Evolutionary conservation across 2,113 vertebrate genomes (phyloP).

Genomic region (Sardina pilchardus): DNA sequence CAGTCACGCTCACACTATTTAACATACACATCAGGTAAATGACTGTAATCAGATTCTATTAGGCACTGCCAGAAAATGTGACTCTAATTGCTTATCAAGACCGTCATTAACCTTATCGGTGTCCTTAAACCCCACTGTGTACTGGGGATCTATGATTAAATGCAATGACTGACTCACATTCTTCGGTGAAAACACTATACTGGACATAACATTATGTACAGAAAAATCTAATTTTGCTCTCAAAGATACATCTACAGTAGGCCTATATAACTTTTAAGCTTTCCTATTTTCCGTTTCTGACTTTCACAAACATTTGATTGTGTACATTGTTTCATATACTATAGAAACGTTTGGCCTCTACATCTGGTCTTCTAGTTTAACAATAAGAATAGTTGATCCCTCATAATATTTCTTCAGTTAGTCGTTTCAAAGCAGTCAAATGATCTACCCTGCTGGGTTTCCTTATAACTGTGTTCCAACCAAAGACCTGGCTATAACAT

Average conservation of each 20-base stretch:
- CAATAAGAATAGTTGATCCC: too few relatives aligned
- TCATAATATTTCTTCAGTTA: neutral
- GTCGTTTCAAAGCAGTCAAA: neutral
- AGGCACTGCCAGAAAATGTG: slow-evolving; percentile 36
- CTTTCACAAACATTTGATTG: neutral
- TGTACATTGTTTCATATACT: neutral
- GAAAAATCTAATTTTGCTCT: too few relatives aligned
- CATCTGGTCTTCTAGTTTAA: too few relatives aligned
- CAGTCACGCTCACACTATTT: slow-evolving; percentile 32
- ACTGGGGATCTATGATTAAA: slow-evolving; percentile 28
- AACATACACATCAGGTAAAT: slow-evolving; percentile 35
- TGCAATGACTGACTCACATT: neutral
- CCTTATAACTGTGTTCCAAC: neutral
- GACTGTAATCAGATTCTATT: slow-evolving; percentile 39
- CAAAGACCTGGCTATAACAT: neutral
- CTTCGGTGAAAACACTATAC: slow-evolving; percentile 24
- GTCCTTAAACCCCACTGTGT: slow-evolving; percentile 34
- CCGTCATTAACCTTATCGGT: slow-evolving; percentile 38
- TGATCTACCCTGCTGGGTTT: neutral
- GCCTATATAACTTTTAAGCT: too few relatives aligned
- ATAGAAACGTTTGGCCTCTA: too few relatives aligned
- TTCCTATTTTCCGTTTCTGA: neutral
- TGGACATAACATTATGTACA: neutral
- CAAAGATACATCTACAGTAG: too few relatives aligned
- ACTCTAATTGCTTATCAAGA: slow-evolving; percentile 39